Evolutionary conservation across 2,113 vertebrate genomes (phyloP).

Genomic region (Budorcas taxicolor): DNA sequence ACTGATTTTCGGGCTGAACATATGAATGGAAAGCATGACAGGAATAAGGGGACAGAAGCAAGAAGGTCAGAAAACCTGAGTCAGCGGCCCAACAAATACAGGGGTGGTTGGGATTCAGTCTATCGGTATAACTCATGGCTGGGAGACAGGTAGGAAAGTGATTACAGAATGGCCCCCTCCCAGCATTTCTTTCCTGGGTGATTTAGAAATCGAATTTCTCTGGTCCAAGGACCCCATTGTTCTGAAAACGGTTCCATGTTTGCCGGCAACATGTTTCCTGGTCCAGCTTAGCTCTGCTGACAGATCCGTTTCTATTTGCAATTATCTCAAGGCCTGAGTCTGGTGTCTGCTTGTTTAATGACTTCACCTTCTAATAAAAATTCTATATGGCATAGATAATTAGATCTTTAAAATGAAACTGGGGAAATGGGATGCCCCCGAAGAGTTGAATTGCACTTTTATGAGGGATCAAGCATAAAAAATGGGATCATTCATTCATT

Average conservation of each 20-base stretch:
- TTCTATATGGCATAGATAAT: slow-evolving; percentile 60
- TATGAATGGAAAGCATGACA: neutral
- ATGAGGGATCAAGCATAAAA: slow-evolving; percentile 32
- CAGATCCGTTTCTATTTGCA: slow-evolving; percentile 30
- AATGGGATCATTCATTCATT: slow-evolving; percentile 13
- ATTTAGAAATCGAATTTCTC: neutral
- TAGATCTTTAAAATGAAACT: slow-evolving; percentile 65
- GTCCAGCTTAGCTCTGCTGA: neutral
- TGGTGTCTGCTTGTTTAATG: slow-evolving; percentile 66
- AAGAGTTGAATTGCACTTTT: slow-evolving; percentile 58
- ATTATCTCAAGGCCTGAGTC: slow-evolving; percentile 49
- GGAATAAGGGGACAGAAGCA: neutral
- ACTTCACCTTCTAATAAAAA: slow-evolving; percentile 69
- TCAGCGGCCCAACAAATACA: neutral
- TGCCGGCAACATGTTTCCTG: neutral
- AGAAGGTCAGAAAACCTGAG: neutral
- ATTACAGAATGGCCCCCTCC: neutral
- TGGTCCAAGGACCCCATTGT: neutral
- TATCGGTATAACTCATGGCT: neutral
- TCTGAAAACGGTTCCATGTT: neutral
- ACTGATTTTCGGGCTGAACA: neutral
- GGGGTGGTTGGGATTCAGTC: neutral
- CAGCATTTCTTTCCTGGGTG: neutral
- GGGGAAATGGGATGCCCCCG: slow-evolving; percentile 29
- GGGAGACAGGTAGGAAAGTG: neutral